phyloP scores from a whole-genome alignment of 2,888 invertebrate genomes.

The Pollenia angustigena region DNA sequence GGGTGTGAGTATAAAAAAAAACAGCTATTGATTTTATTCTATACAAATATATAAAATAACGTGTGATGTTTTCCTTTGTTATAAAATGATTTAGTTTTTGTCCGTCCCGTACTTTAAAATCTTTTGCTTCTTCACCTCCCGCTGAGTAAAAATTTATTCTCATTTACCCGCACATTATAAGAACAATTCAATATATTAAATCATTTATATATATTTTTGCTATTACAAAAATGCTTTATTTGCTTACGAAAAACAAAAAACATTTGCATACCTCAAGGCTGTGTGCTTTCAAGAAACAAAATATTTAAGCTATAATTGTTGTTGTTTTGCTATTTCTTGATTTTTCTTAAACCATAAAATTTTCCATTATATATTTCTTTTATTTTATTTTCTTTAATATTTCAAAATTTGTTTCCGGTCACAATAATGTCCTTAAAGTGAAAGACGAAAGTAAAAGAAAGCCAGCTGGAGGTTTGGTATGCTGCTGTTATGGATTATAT shows the following conservation, averaged over 20 bases:
- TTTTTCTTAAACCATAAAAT: conserved; percentile 72
- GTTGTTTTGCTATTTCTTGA: conserved; percentile 69
- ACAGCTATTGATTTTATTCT: too few species aligned
- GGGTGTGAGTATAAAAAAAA: too few species aligned
- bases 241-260: neutral
- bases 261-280: conserved; percentile 46
- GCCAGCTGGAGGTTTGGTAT: neutral
- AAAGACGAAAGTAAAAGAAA: neutral
- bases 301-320: conserved; percentile 11
- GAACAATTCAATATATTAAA: too few species aligned
- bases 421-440: conserved; percentile 38
- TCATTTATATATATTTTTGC: too few species aligned
- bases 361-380: conserved; percentile 41
- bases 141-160: too few species aligned
- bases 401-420: neutral
- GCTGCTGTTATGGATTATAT: conserved; percentile 57
- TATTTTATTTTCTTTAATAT: conserved; percentile 21
- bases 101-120: too few species aligned
- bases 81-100: too few species aligned
- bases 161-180: too few species aligned
- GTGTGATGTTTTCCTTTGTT: too few species aligned
- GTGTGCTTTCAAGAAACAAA: neutral
- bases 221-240: too few species aligned
- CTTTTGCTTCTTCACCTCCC: too few species aligned
- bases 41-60: too few species aligned